Conservation (phyloP, 2,888 invertebrate genomes). For the Diarsia brunnea region DNA sequence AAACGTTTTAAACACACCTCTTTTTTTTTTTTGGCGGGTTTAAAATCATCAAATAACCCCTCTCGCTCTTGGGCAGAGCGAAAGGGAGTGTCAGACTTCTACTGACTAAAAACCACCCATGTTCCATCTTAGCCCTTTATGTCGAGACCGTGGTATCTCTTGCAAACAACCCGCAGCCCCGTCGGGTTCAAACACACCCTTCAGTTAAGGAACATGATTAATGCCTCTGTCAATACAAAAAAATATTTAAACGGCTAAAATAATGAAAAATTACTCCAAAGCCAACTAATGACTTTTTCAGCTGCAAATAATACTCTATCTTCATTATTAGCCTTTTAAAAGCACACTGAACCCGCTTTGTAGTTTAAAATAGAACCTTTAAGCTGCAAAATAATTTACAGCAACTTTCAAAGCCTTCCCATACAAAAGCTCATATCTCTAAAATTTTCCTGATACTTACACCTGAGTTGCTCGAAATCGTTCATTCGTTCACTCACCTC, state of each 20-base stretch:
- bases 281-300: conserved; percentile 37
- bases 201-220: conserved; percentile 28
- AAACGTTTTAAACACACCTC: neutral
- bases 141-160: too few species aligned
- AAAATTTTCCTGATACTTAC: conserved; percentile 62
- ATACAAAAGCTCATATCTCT: conserved; percentile 50
- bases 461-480: conserved; percentile 62
- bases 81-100: too few species aligned
- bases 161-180: too few species aligned
- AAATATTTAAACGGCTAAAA: conserved; percentile 7
- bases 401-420: conserved; percentile 19
- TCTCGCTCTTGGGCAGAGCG: too few species aligned
- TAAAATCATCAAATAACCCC: too few species aligned
- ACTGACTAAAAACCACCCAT: too few species aligned
- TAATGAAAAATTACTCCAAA: conserved; percentile 35
- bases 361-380: conserved; percentile 18
- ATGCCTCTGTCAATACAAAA: conserved; percentile 12
- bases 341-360: conserved; percentile 7
- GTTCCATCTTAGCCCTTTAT: too few species aligned
- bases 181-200: neutral
- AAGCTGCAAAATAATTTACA: conserved; percentile 26
- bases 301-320: conserved; percentile 28
- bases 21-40: too few species aligned
- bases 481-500: conserved; percentile 67
- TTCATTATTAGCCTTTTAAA: conserved; percentile 29